A percentile compares a stretch with the other conserved stretches of the same genome.
Evolutionary conservation across 2,797 vertebrate genomes (phyloP).

Genomic region (Siniperca undulata): DNA sequence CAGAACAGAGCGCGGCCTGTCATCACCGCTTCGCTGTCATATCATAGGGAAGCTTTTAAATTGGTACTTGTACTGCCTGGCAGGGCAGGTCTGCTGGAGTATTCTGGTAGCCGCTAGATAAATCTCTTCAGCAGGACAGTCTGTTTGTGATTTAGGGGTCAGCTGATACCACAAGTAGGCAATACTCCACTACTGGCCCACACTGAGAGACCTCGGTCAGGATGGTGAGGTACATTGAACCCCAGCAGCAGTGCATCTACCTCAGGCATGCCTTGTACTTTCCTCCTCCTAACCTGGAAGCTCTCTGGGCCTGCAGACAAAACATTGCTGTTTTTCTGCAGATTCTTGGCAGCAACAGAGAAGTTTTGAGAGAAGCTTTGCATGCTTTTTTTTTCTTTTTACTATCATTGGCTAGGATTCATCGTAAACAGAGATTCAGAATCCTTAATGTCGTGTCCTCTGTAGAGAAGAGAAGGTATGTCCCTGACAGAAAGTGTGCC

Average conservation of each 20-base stretch:
- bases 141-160: slow-evolving; percentile 63
- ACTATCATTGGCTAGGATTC: slow-evolving; percentile 60
- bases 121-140: slow-evolving; percentile 63
- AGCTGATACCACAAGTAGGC: slow-evolving; percentile 54
- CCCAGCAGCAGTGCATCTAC: slow-evolving; percentile 39
- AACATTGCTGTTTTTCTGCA: slow-evolving; percentile 68
- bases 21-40: slow-evolving; percentile 66
- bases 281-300: slow-evolving; percentile 44
- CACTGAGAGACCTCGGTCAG: slow-evolving; percentile 27
- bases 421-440: slow-evolving; percentile 67
- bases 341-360: slow-evolving; percentile 62
- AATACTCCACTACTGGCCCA: slow-evolving; percentile 16
- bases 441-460: slow-evolving; percentile 42
- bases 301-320: slow-evolving; percentile 49
- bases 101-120: slow-evolving; percentile 65
- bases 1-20: slow-evolving; percentile 66
- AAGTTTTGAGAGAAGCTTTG: slow-evolving; percentile 42
- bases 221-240: slow-evolving; percentile 23
- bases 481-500: slow-evolving; percentile 38
- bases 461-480: slow-evolving; percentile 41
- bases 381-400: slow-evolving; percentile 43
- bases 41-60: slow-evolving; percentile 74
- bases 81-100: slow-evolving; percentile 61
- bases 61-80: slow-evolving; percentile 72
- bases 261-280: slow-evolving; percentile 32